These are phyloP conservation scores for Styela clava DNA, from an alignment of 23 tunicate species.

Conservation along the genomic window DNA sequence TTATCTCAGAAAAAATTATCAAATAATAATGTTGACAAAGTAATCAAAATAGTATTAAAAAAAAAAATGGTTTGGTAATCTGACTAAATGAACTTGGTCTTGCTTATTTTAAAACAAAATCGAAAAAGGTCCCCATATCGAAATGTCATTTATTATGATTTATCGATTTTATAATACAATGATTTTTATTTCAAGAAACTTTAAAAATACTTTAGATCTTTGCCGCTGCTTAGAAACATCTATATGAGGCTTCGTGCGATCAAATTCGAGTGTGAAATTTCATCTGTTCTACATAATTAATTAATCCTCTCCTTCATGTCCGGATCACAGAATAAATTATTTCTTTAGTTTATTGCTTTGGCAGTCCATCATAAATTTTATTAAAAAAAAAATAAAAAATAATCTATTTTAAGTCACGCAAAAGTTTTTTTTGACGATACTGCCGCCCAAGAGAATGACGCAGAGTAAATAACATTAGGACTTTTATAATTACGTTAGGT, in stretches of 20 bases:
- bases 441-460: background rate
- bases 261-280: background rate
- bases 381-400: too few relatives aligned
- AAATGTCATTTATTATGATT: too few relatives aligned
- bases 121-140: too few relatives aligned
- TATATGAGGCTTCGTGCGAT: background rate
- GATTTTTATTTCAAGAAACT: background rate
- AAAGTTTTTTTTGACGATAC: background rate
- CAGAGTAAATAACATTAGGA: background rate
- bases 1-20: too few relatives aligned
- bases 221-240: background rate
- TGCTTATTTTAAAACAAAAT: too few relatives aligned
- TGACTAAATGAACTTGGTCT: too few relatives aligned
- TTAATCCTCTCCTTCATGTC: background rate
- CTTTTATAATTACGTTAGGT: background rate
- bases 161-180: too few relatives aligned
- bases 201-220: background rate
- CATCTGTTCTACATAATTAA: background rate
- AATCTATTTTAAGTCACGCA: background rate
- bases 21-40: too few relatives aligned
- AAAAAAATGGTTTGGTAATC: too few relatives aligned
- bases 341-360: background rate
- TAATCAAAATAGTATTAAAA: too few relatives aligned
- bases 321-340: background rate
- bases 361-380: background rate